phyloP scores from a whole-genome alignment of 2,888 invertebrate species.

The Spilarctia lutea region DNA sequence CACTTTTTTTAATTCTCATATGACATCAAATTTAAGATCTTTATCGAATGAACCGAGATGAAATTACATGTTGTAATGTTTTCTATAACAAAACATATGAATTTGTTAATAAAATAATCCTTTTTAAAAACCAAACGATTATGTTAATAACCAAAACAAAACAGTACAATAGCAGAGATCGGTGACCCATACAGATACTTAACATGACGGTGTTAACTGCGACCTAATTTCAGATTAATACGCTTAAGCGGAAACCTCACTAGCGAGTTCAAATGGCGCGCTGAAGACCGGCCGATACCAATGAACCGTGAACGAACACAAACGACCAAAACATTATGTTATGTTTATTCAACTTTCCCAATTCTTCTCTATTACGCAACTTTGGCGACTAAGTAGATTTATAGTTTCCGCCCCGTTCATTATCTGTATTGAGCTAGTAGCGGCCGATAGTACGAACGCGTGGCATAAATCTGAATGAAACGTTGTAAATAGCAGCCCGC shows the following conservation, averaged over 20 bases:
- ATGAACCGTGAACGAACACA: slow-evolving; percentile 55
- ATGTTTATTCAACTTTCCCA: slow-evolving; percentile 75
- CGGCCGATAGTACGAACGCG: slow-evolving; percentile 62
- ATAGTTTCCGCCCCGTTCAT: slow-evolving; percentile 86
- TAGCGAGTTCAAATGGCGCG: slow-evolving; percentile 82
- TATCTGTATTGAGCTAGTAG: slow-evolving; percentile 79
- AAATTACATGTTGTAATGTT: background rate
- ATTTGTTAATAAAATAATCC: background rate
- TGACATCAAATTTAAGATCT: background rate
- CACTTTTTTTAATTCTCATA: background rate
- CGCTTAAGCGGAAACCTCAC: slow-evolving; percentile 86
- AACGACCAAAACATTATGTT: slow-evolving; percentile 69
- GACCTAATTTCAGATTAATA: slow-evolving; percentile 86
- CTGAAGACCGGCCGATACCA: slow-evolving; percentile 68
- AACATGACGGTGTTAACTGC: slow-evolving; percentile 79
- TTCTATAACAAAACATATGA: background rate
- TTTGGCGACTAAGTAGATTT: slow-evolving; percentile 83
- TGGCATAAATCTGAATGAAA: slow-evolving; percentile 85
- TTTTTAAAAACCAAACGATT: background rate
- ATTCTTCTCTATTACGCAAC: slow-evolving; percentile 80
- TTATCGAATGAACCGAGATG: background rate
- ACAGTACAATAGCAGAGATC: slow-evolving; percentile 53
- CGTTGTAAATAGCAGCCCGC: slow-evolving; percentile 70
- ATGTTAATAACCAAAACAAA: slow-evolving; percentile 12
- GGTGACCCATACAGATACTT: slow-evolving; percentile 75